A percentile compares a stretch with the other conserved stretches of the same genome.
These are phyloP conservation scores for Melanerpes formicivorus DNA, from an alignment of 2,113 vertebrate genomes.

Conservation along the genomic window DNA sequence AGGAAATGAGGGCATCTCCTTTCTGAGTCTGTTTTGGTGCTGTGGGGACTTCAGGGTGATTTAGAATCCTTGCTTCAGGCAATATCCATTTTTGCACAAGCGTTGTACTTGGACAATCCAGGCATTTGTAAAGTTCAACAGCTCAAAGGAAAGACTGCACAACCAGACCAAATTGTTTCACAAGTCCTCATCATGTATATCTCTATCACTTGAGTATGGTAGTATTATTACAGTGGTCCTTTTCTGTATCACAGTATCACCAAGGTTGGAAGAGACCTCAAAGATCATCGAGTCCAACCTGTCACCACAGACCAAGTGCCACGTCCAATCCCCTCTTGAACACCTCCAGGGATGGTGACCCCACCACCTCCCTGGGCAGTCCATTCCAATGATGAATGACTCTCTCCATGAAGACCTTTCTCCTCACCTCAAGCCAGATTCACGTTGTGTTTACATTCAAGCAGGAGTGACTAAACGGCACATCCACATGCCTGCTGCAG, in stretches of 20 bases:
- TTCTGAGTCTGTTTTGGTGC: not conserved
- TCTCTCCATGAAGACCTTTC: too few relatives aligned
- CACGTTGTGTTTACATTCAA: not conserved
- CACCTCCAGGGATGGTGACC: too few relatives aligned
- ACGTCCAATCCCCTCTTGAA: too few relatives aligned
- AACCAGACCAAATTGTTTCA: not conserved
- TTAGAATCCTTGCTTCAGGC: not conserved
- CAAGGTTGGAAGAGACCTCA: too few relatives aligned
- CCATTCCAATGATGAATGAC: too few relatives aligned
- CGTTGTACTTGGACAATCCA: not conserved
- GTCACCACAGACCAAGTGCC: too few relatives aligned
- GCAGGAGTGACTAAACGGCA: not conserved
- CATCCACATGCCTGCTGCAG: accelerated
- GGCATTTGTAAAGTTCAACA: not conserved
- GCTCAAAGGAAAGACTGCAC: accelerated
- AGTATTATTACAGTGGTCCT: not conserved
- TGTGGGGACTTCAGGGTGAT: not conserved
- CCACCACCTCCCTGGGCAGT: too few relatives aligned
- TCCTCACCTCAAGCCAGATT: not conserved
- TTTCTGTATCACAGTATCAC: too few relatives aligned
- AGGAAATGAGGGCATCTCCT: not conserved
- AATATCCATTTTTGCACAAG: not conserved
- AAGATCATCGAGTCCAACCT: too few relatives aligned
- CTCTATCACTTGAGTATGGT: not conserved
- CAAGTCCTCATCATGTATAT: not conserved